These are phyloP conservation scores for Aporrectodea caliginosa DNA, from an alignment of 1,140 invertebrate species.

Conservation along the genomic window DNA sequence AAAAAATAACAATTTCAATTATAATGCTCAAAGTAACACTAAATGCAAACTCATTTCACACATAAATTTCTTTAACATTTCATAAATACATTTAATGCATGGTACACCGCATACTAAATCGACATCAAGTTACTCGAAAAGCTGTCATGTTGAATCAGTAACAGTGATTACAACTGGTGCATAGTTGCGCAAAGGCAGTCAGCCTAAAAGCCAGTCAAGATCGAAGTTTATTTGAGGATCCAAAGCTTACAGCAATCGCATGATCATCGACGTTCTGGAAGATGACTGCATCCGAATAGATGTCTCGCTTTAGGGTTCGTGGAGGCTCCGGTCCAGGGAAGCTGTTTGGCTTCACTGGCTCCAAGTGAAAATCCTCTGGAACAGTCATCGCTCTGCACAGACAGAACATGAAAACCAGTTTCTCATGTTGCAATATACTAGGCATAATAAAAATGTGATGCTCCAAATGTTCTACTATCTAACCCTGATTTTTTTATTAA, in stretches of 20 bases:
- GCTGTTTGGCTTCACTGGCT: constrained; percentile 7
- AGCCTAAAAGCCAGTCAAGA: too few relatives aligned
- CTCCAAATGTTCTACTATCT: not conserved
- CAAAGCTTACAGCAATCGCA: constrained; percentile 2
- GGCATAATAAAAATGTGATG: not conserved
- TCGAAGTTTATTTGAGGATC: not conserved
- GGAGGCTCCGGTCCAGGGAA: constrained; percentile 4
- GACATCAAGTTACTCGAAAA: not conserved
- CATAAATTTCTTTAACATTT: not conserved
- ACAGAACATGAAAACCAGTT: too few relatives aligned
- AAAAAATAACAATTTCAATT: not conserved
- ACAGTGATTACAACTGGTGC: not conserved
- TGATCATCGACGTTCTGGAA: constrained; percentile 14
- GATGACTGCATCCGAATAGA: constrained; percentile 7
- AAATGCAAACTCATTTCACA: not conserved
- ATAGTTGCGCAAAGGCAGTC: too few relatives aligned
- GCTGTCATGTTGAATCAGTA: not conserved
- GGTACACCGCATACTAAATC: not conserved
- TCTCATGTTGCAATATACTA: not conserved
- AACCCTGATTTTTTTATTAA: not conserved
- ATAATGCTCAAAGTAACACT: too few relatives aligned
- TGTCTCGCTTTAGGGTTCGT: constrained; percentile 14
- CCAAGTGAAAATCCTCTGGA: constrained; percentile 19
- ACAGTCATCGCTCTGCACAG: constrained; percentile 1
- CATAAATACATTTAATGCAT: not conserved